Conservation (phyloP, 2,888 invertebrate species). For the Mycalesis mineus region DNA sequence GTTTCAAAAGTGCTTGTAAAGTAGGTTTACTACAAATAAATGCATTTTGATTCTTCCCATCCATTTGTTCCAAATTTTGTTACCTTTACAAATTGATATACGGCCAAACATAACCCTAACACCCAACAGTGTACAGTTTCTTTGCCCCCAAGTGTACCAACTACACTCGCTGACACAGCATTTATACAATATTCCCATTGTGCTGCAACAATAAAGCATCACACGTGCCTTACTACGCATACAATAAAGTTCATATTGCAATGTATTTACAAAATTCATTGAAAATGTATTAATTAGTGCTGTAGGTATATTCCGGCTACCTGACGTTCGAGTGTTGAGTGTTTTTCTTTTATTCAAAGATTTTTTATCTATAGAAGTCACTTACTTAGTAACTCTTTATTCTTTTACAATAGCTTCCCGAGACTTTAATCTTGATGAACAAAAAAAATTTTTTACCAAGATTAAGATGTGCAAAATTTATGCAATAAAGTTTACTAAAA, state of each 20-base stretch:
- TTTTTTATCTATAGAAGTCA: neutral
- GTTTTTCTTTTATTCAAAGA: conserved; percentile 30
- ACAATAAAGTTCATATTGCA: conserved; percentile 18
- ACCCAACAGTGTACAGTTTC: neutral
- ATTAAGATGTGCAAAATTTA: too few species aligned
- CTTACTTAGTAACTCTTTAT: neutral
- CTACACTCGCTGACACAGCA: conserved; percentile 35
- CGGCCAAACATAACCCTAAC: too few species aligned
- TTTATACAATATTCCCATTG: conserved; percentile 19
- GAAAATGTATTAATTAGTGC: conserved; percentile 49
- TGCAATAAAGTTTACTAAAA: too few species aligned
- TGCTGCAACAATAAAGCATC: neutral
- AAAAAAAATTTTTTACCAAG: too few species aligned
- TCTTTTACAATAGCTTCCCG: too few species aligned
- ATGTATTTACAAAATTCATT: conserved; percentile 20
- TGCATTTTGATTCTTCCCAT: too few species aligned
- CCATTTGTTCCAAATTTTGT: too few species aligned
- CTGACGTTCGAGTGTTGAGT: conserved; percentile 35
- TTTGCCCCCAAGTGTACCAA: conserved; percentile 29
- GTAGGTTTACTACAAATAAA: too few species aligned
- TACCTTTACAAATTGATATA: neutral
- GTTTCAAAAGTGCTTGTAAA: too few species aligned
- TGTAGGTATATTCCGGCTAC: conserved; percentile 49
- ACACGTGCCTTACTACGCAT: neutral
- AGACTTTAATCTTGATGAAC: too few species aligned